A percentile compares a stretch with the other conserved stretches of the same genome.
phyloP scores from a whole-genome alignment of 2,113 vertebrate species.

The Thinocorus orbignyianus region DNA sequence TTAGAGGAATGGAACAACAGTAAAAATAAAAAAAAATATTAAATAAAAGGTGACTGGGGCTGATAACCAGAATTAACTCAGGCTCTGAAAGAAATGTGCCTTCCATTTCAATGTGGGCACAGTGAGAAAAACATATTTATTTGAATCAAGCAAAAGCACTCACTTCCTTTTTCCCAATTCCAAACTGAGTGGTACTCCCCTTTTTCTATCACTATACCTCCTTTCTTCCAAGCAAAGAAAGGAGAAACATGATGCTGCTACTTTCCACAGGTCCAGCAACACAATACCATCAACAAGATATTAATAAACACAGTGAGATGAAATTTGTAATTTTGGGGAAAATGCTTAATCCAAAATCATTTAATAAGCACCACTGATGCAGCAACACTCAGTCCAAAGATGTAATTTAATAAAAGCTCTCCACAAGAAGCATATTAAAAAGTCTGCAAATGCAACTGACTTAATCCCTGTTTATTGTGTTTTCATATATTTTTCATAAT shows the following conservation, averaged over 20 bases:
- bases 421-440: not conserved
- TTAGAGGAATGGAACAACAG: not conserved
- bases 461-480: not conserved
- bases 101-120: not conserved
- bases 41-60: not conserved
- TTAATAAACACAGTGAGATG: not conserved
- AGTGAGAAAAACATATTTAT: not conserved
- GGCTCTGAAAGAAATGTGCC: not conserved
- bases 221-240: not conserved
- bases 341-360: not conserved
- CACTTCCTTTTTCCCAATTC: not conserved
- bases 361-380: not conserved
- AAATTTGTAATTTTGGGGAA: not conserved
- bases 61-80: not conserved
- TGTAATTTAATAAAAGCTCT: not conserved
- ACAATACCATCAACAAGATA: not conserved
- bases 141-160: not conserved
- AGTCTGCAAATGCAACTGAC: not conserved
- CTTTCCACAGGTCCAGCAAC: not conserved
- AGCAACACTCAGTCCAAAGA: not conserved
- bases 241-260: not conserved
- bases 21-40: not conserved
- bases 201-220: not conserved
- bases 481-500: not conserved
- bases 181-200: not conserved